These are phyloP conservation scores for Sarcoramphus papa DNA, from an alignment of 2,797 vertebrate genomes.

Conservation along the genomic window DNA sequence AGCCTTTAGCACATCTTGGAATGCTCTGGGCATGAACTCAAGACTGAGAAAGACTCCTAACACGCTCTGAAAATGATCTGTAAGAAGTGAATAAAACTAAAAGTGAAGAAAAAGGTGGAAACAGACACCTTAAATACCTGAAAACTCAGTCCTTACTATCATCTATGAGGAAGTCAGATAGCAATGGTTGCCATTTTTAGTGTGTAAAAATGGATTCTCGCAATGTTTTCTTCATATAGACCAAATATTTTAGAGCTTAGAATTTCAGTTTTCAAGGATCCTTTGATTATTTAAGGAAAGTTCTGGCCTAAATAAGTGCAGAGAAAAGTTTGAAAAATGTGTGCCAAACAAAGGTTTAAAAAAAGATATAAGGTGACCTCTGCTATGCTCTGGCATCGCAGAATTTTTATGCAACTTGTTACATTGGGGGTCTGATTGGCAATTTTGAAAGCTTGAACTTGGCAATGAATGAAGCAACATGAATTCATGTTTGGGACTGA, in stretches of 20 bases:
- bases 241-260: neutral
- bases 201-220: neutral
- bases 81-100: neutral
- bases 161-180: neutral
- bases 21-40: neutral
- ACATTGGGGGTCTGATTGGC: neutral
- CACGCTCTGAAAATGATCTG: neutral
- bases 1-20: neutral
- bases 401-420: neutral
- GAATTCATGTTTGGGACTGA: neutral
- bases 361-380: neutral
- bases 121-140: neutral
- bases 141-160: neutral
- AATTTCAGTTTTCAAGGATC: neutral
- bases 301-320: neutral
- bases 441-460: neutral
- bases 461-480: neutral
- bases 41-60: neutral
- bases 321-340: neutral
- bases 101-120: neutral
- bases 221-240: neutral
- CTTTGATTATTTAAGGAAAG: neutral
- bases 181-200: neutral
- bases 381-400: neutral
- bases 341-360: neutral